Percentiles rank a stretch among this genome's conserved stretches.
phyloP scores from a whole-genome alignment of 1,140 invertebrate species.

The Drosophila sp. region DNA sequence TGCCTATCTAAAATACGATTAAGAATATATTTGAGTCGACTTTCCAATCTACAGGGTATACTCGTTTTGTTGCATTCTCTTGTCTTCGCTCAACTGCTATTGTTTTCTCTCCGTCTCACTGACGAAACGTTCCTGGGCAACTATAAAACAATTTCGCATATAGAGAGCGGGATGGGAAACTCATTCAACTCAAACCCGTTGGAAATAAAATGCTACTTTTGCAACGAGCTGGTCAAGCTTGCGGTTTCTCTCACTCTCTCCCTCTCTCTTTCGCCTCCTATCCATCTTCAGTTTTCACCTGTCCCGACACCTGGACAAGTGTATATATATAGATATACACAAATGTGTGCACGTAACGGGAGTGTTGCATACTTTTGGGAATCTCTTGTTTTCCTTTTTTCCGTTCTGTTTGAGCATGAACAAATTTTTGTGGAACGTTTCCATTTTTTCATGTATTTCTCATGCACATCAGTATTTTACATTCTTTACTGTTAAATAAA shows the following conservation, averaged over 20 bases:
- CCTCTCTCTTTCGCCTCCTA: slow-evolving; percentile 21
- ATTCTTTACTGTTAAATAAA: background rate
- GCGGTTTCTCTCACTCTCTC: slow-evolving; percentile 32
- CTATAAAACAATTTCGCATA: slow-evolving; percentile 81
- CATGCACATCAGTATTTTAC: slow-evolving; percentile 12
- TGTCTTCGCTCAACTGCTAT: background rate
- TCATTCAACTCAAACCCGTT: slow-evolving; percentile 14
- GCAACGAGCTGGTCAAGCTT: slow-evolving; percentile 50
- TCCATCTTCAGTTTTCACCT: slow-evolving; percentile 31
- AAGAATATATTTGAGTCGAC: background rate
- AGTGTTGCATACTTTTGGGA: slow-evolving; percentile 51
- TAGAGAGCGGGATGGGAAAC: slow-evolving; percentile 29
- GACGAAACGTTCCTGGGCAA: slow-evolving; percentile 58
- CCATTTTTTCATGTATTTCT: slow-evolving; percentile 3
- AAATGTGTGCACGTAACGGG: slow-evolving; percentile 16
- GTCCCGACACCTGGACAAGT: slow-evolving; percentile 59
- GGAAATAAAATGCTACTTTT: slow-evolving; percentile 50
- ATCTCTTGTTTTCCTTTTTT: slow-evolving; percentile 17
- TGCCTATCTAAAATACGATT: no score
- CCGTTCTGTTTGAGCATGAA: background rate
- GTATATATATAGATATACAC: slow-evolving; percentile 12
- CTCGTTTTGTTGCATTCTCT: background rate
- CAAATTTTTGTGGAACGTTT: slow-evolving; percentile 51
- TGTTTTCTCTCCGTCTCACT: slow-evolving; percentile 28
- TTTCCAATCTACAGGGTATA: slow-evolving; percentile 16